phyloP scores from a whole-genome alignment of 2,113 vertebrate genomes.

The Gymnobelideus leadbeateri region DNA sequence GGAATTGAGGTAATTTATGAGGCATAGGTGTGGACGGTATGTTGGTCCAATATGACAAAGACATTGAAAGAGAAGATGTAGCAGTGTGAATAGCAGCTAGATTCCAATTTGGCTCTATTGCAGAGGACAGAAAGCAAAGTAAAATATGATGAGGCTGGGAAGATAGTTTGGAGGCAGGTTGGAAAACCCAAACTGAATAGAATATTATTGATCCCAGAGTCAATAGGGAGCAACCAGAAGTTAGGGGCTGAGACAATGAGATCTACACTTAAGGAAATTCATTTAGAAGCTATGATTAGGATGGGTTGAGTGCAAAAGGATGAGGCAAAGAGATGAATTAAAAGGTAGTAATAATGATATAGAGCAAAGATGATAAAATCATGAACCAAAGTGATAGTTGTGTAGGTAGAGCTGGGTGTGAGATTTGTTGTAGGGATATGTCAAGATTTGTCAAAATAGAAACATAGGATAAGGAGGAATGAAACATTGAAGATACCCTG shows the following conservation, averaged over 20 bases:
- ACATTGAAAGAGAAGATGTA: not conserved
- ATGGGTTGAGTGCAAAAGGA: not conserved
- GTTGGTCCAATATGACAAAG: not conserved
- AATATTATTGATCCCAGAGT: not conserved
- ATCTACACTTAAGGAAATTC: not conserved
- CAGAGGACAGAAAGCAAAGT: not conserved
- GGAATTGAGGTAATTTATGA: not conserved
- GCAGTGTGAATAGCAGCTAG: not conserved
- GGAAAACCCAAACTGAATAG: not conserved
- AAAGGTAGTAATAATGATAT: not conserved
- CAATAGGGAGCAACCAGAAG: not conserved
- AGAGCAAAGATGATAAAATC: not conserved
- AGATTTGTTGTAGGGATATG: not conserved
- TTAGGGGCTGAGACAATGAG: not conserved
- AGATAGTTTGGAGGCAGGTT: not conserved
- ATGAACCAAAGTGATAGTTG: not conserved
- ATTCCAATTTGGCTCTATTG: not conserved
- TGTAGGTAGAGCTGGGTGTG: not conserved
- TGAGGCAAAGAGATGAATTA: not conserved
- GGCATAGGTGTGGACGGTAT: not conserved
- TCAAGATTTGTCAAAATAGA: not conserved
- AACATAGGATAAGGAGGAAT: not conserved
- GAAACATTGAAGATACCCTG: not conserved
- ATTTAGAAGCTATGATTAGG: not conserved
- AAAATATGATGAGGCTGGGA: not conserved